Conservation (phyloP, 2,797 vertebrate species). For the Macrochelys suwanniensis region DNA sequence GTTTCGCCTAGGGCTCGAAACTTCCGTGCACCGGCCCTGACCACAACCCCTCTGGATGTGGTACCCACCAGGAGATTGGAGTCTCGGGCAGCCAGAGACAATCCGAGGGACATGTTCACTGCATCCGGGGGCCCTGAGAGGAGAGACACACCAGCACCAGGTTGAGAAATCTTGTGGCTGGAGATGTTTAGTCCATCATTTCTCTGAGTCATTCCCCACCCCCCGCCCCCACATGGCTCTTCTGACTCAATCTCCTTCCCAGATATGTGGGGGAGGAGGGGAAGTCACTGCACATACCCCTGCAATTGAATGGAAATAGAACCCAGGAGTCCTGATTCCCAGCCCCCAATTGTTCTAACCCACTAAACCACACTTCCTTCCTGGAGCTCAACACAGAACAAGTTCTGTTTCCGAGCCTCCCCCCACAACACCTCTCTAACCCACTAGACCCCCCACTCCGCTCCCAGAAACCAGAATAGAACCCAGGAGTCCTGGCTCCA, state of each 20-base stretch:
- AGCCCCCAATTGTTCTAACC: background rate
- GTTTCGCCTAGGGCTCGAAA: too few relatives aligned
- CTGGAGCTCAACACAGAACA: background rate
- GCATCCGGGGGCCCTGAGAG: conserved; percentile 52
- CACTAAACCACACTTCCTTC: background rate
- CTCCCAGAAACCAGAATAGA: background rate
- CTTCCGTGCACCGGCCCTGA: too few relatives aligned
- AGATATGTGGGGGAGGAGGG: background rate
- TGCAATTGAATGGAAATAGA: background rate
- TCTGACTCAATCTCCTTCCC: background rate
- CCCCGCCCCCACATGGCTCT: background rate
- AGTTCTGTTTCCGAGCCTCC: background rate
- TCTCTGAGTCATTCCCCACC: background rate
- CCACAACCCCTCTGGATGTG: background rate
- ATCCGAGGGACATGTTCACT: conserved; percentile 71
- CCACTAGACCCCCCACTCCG: background rate
- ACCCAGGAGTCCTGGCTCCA: background rate
- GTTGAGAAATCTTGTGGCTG: background rate
- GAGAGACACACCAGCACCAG: background rate
- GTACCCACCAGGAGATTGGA: conserved; percentile 63
- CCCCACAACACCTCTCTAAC: background rate
- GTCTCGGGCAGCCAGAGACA: conserved; percentile 33
- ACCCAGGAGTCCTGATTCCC: background rate
- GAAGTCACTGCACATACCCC: background rate
- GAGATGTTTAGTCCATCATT: background rate